Percentiles rank a stretch among this genome's conserved stretches.
These are phyloP conservation scores for Parazoanthus atlanticus DNA, from an alignment of 92 coral and sea anemone species.

Conservation along the genomic window DNA sequence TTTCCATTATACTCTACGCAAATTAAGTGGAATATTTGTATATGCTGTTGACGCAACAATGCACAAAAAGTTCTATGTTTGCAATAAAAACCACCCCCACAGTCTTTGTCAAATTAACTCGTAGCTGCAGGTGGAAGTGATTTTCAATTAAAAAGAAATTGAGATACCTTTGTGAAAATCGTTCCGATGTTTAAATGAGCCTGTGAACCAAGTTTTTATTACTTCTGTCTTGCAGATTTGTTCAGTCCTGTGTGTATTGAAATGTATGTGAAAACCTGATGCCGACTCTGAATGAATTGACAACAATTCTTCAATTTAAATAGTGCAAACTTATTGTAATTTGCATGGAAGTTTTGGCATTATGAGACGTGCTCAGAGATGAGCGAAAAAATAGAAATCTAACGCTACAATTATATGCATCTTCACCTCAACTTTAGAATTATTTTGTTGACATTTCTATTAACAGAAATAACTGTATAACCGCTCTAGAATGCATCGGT, in stretches of 20 bases:
- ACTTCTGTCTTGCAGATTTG: background rate
- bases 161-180: constrained; percentile 4
- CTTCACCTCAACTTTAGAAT: background rate
- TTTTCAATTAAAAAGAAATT: constrained; percentile 17
- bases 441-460: background rate
- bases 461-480: background rate
- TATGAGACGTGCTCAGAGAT: too few species aligned
- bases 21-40: constrained; percentile 19
- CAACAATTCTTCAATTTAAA: background rate
- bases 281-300: background rate
- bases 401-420: background rate
- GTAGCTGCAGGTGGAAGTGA: constrained; percentile 10
- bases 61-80: constrained; percentile 18
- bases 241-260: background rate
- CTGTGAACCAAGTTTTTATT: background rate
- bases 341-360: background rate
- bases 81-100: background rate
- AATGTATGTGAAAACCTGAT: background rate
- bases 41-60: constrained; percentile 7
- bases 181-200: constrained; percentile 9
- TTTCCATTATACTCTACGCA: constrained; percentile 16
- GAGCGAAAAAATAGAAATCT: background rate
- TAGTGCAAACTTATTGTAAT: background rate
- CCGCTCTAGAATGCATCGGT: background rate
- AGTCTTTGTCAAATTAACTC: constrained; percentile 13